Evolutionary conservation across 2,113 vertebrate genomes (phyloP), one percentile per base, ranked within the genome.

Genomic region (Forbesichthys agassizii): DNA sequence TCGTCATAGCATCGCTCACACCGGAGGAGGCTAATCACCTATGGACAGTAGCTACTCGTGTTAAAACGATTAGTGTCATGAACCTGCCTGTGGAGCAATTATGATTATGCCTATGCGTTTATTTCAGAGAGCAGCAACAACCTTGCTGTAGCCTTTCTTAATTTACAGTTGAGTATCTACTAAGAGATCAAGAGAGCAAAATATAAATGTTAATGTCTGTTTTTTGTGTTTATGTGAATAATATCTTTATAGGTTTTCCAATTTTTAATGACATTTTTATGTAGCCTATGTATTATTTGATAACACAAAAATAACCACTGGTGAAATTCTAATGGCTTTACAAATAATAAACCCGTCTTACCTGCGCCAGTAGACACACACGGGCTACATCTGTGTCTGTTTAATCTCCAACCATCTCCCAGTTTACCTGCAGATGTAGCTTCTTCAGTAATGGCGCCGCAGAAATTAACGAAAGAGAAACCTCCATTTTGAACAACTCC

Each of bases 1-100:
- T 27, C 82, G 88, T 73, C 76, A 69, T 73, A 78, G 80, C 63
- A 78, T 54, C 55, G 48, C n/a, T 52, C 48, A 27, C 71, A 69
- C 65, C 36, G 36, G 36, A 11, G 42, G 5, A 2, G 51, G 68
- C 9, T 55, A 55, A 75, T 68, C 65, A 63, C 20, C 12, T 4
- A 0, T 11, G 71, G 60, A 66, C 54, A 73, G 60, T 64, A 64
- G 57, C 36, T 66, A 62, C 58, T 77, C 55, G 58, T 58, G 9
- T 58, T 33, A 58, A 58, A 33, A 11, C 42, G 54, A 49, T 57
- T 55, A 18, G 49, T 13, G 4, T n/a, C 49, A n/a, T 10, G 1
- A 0, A 42, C 16, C 33, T 33, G 33, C 4, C 60, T 10, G 16
- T 27, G n/a, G 3, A 62, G 42, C 10, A 55, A 1, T 4, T 66